Evolutionary conservation across 2,113 vertebrate genomes (phyloP).

Genomic region (Siphamia tubifer): DNA sequence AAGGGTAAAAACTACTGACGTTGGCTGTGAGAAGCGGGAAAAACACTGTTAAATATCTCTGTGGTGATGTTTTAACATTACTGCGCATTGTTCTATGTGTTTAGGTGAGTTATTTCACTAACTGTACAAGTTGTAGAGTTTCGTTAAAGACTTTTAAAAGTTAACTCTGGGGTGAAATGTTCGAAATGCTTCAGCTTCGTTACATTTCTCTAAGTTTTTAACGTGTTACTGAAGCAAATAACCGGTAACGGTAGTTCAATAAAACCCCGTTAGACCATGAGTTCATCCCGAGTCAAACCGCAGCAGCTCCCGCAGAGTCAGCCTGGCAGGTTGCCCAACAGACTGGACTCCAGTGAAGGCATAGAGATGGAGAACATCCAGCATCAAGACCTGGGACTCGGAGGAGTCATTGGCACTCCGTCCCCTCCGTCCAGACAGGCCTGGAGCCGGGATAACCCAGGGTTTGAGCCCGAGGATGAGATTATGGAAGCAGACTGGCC

Average conservation of each 20-base stretch:
- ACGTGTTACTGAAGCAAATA: background rate
- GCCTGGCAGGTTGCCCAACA: slow-evolving; percentile 47
- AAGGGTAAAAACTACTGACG: background rate
- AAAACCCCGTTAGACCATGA: slow-evolving; percentile 64
- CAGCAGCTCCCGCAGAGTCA: slow-evolving; percentile 67
- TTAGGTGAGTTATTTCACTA: background rate
- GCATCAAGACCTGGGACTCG: slow-evolving; percentile 73
- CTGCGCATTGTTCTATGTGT: background rate
- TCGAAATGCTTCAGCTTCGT: background rate
- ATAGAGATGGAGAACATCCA: slow-evolving; percentile 83
- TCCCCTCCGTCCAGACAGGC: slow-evolving; percentile 90
- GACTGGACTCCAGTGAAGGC: slow-evolving; percentile 65
- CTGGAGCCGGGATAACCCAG: slow-evolving; percentile 94
- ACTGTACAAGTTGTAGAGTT: background rate
- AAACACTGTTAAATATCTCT: background rate
- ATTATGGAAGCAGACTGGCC: slow-evolving; percentile 88
- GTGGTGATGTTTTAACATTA: background rate
- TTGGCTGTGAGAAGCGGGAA: background rate
- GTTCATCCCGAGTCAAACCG: slow-evolving; percentile 76
- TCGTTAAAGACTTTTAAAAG: background rate
- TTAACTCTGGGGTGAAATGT: background rate
- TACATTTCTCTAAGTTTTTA: background rate
- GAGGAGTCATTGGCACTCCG: slow-evolving; percentile 76
- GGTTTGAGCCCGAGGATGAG: slow-evolving; percentile 91
- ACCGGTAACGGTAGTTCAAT: background rate